Conservation (phyloP, 2,888 invertebrate species). For the Zonitis immaculata region DNA sequence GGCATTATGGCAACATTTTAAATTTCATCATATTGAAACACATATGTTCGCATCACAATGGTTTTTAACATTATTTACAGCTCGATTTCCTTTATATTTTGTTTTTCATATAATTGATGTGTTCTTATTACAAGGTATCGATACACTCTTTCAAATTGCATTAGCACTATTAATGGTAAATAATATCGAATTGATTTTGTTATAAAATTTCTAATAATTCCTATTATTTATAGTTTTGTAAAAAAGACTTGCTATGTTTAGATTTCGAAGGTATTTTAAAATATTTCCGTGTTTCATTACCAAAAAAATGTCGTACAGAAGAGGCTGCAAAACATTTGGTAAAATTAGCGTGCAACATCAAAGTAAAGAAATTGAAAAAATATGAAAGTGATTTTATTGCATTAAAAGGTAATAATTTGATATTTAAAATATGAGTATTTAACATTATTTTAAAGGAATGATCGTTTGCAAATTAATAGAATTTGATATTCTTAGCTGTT, state of each 20-base stretch:
- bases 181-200: too few species aligned
- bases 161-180: slow-evolving; percentile 83
- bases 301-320: slow-evolving; percentile 92
- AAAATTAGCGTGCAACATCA: slow-evolving; percentile 83
- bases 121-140: slow-evolving; percentile 90
- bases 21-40: slow-evolving; percentile 79
- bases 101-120: slow-evolving; percentile 97
- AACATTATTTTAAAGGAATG: not conserved
- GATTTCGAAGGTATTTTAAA: slow-evolving; percentile 98
- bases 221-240: slow-evolving; percentile 70
- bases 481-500: too few species aligned
- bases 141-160: slow-evolving; percentile 94
- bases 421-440: too few species aligned
- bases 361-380: slow-evolving; percentile 89
- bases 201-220: too few species aligned
- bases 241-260: slow-evolving; percentile 82
- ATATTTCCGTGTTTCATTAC: slow-evolving; percentile 95
- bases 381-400: slow-evolving; percentile 88
- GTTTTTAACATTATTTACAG: slow-evolving; percentile 99
- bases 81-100: slow-evolving; percentile 94
- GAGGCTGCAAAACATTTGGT: slow-evolving; percentile 85
- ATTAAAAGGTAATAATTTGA: slow-evolving; percentile 60
- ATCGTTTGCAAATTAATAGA: not conserved
- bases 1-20: slow-evolving; percentile 77
- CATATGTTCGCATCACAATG: slow-evolving; percentile 99